Evolutionary conservation across 2,797 vertebrate species (phyloP), one percentile per base, ranked within the genome.

Genomic region (Cryptoblepharus egeriae): DNA sequence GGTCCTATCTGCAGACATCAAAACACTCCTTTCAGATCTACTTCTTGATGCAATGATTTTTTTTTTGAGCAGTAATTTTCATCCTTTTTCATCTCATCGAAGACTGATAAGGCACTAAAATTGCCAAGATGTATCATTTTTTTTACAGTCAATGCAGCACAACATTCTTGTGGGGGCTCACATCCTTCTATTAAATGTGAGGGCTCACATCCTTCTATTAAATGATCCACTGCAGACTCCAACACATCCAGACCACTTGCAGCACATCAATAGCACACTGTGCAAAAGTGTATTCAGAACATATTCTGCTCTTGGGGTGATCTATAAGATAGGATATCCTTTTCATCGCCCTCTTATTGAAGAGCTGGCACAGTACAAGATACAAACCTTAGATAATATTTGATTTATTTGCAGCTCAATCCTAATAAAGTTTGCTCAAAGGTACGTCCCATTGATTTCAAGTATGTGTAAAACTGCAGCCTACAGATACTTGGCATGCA

Each of bases 361-460:
- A 55, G 26, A 39, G 37, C 79, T 65, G 42, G 69, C 57, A 45
- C 68, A 39, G 39, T 26, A 39, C 24, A 22, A 42, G 67, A 26
- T 39, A 24, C 67, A 55, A 30, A 63, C 30, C 13, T 64, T 26
- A 20, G 28, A 32, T 35, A 57, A 12, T 12, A 35, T 52, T 15
- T 22, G 32, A 74, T 15, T 81, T 81, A 81, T 74, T 74, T 74
- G 55, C 61, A 39, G 61, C 49, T 81, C 61, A 65, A 57, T 81
- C 30, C 42, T 81, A 74, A 74, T 57, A 28, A 74, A 57, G 60
- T 81, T 74, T 74, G 32, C 39, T 32, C 28, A 63, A 39, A 77
- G 67, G 30, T 63, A 71, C 26, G 28, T 72, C 45, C 68, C 6
- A 67, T 73, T 83, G 76, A 67, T 73, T 83, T 83, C 75, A 72